Conservation (phyloP, 2,888 invertebrate genomes). For the Lordiphosa fenestrarum region DNA sequence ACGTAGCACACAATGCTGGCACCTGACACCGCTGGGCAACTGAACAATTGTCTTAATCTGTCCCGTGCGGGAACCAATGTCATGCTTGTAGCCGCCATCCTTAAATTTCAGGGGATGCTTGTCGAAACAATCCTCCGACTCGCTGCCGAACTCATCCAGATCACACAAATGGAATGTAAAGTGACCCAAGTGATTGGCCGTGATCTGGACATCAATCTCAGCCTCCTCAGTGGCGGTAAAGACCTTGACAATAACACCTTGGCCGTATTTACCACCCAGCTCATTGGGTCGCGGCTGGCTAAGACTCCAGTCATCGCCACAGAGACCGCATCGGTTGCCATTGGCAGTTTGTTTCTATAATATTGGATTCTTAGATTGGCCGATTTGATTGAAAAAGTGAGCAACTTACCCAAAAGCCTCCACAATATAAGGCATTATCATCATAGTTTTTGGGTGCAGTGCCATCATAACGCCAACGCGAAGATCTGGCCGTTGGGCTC, state of each 20-base stretch:
- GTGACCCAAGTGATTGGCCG: conserved; percentile 81
- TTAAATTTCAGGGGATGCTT: conserved; percentile 76
- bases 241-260: conserved; percentile 80
- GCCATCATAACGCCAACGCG: conserved; percentile 82
- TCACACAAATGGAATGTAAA: conserved; percentile 82
- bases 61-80: conserved; percentile 56
- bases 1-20: conserved; percentile 82
- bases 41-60: conserved; percentile 37
- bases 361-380: not conserved
- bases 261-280: conserved; percentile 81
- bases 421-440: conserved; percentile 82
- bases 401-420: conserved; percentile 79
- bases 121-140: conserved; percentile 82
- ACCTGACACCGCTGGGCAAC: conserved; percentile 80
- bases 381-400: not conserved
- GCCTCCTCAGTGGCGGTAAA: conserved; percentile 71
- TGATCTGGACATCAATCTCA: conserved; percentile 77
- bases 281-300: conserved; percentile 81
- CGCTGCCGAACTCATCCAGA: conserved; percentile 78
- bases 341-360: conserved; percentile 78
- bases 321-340: conserved; percentile 82
- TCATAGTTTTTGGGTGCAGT: conserved; percentile 81
- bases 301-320: conserved; percentile 81
- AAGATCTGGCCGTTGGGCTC: conserved; percentile 82
- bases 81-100: conserved; percentile 64